Conservation (phyloP, 2,888 invertebrate genomes). For the Lasioglossum leucozonium region DNA sequence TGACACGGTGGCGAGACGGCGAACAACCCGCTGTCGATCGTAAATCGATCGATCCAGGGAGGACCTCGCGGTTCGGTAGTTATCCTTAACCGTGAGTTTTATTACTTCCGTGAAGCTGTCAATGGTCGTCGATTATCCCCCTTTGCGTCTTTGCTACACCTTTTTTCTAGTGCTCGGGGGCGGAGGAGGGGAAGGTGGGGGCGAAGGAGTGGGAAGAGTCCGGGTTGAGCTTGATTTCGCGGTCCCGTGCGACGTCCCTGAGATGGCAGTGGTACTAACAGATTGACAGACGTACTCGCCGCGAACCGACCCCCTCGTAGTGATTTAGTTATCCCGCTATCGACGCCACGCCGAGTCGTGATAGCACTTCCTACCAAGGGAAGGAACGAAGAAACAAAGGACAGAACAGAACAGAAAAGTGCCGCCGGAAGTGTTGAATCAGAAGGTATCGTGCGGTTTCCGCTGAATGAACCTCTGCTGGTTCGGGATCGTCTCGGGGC, state of each 20-base stretch:
- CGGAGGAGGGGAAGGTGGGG: conserved; percentile 15
- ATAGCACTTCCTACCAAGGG: conserved; percentile 30
- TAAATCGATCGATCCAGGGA: neutral
- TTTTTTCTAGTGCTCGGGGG: conserved; percentile 44
- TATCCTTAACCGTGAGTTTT: conserved; percentile 55
- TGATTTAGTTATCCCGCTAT: conserved; percentile 82
- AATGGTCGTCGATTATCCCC: conserved; percentile 54
- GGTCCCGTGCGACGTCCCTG: conserved; percentile 76
- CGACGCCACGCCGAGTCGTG: conserved; percentile 79
- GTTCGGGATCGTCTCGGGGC: conserved; percentile 71
- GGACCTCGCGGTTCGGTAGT: conserved; percentile 30
- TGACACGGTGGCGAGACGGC: neutral
- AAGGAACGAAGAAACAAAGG: neutral
- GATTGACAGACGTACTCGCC: conserved; percentile 81
- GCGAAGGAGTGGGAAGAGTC: conserved; percentile 47
- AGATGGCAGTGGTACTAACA: conserved; percentile 77
- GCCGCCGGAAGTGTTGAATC: conserved; percentile 66
- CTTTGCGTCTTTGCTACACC: conserved; percentile 32
- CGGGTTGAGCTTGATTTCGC: conserved; percentile 66
- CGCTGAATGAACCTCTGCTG: conserved; percentile 76
- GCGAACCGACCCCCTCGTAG: conserved; percentile 81
- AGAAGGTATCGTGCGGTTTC: conserved; percentile 54
- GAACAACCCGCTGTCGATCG: neutral
- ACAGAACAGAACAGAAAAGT: conserved; percentile 31
- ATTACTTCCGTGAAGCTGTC: conserved; percentile 63